Evolutionary conservation across 1,140 invertebrate species (phyloP).

Genomic region (Zaprionus davidi): DNA sequence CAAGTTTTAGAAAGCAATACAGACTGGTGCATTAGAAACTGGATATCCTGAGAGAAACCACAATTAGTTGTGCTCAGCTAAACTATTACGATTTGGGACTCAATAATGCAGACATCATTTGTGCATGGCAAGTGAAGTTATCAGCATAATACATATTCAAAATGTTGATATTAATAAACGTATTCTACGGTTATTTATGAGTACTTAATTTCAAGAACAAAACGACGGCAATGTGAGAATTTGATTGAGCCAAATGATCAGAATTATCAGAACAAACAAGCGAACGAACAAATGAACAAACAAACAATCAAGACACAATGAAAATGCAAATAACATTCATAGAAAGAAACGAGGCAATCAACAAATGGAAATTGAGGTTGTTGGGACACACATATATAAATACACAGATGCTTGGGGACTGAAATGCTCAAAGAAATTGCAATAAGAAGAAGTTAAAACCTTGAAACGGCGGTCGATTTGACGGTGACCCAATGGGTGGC

Average conservation of each 20-base stretch:
- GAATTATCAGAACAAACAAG: slow-evolving; percentile 41
- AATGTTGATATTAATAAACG: slow-evolving; percentile 22
- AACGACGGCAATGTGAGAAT: slow-evolving; percentile 9
- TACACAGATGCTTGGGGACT: slow-evolving; percentile 43
- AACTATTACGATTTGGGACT: not conserved
- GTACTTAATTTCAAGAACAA: slow-evolving; percentile 29
- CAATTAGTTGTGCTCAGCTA: not conserved
- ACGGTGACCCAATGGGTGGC: slow-evolving; percentile 85
- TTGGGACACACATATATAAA: slow-evolving; percentile 38
- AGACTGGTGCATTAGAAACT: not conserved
- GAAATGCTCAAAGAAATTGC: slow-evolving; percentile 45
- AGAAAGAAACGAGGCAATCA: slow-evolving; percentile 62
- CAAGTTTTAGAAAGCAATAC: not conserved
- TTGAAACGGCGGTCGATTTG: slow-evolving; percentile 84
- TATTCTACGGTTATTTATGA: slow-evolving; percentile 19
- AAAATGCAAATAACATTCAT: slow-evolving; percentile 60
- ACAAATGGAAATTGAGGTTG: slow-evolving; percentile 59
- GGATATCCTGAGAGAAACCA: not conserved
- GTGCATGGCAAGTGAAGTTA: not conserved
- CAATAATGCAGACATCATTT: not conserved
- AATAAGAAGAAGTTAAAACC: slow-evolving; percentile 69
- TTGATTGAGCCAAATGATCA: not conserved
- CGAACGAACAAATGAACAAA: slow-evolving; percentile 48
- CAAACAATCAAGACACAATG: slow-evolving; percentile 39
- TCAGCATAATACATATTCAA: not conserved